Evolutionary conservation across 1,140 invertebrate genomes (phyloP).

Genomic region (Orchesella cincta): DNA sequence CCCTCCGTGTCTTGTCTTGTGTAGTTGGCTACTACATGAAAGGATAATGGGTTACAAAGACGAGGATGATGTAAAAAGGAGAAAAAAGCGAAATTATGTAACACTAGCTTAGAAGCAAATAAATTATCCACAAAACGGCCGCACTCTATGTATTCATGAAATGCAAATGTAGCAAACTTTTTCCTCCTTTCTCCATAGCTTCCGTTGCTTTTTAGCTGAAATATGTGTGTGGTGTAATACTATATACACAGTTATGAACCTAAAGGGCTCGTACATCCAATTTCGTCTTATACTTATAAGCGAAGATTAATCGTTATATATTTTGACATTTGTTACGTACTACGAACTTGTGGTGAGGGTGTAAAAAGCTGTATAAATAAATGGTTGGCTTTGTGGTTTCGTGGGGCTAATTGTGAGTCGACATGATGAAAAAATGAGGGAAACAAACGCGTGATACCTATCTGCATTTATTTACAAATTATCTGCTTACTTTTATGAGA

Average conservation of each 20-base stretch:
- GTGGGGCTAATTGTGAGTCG: too few relatives aligned
- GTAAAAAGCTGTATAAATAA: too few relatives aligned
- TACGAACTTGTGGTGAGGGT: not conserved
- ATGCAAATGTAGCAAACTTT: not conserved
- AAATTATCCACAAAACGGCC: not conserved
- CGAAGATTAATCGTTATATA: not conserved
- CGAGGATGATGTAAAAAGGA: not conserved
- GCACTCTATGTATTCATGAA: not conserved
- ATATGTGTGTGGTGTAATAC: too few relatives aligned
- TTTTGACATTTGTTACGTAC: not conserved
- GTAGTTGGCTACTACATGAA: not conserved
- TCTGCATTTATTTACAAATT: too few relatives aligned
- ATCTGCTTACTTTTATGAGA: too few relatives aligned
- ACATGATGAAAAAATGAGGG: too few relatives aligned
- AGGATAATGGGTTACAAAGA: not conserved
- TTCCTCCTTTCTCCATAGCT: not conserved
- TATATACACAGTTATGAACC: not conserved
- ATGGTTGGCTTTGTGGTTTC: too few relatives aligned
- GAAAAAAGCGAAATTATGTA: constrained; percentile 8
- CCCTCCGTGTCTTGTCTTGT: not conserved
- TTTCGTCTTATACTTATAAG: not conserved
- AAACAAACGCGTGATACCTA: too few relatives aligned
- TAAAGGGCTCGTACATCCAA: not conserved
- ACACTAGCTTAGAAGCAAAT: not conserved
- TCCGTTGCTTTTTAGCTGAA: too few relatives aligned